These are phyloP conservation scores for Tricholaema leucomelas DNA, from an alignment of 2,113 vertebrate genomes.

Conservation along the genomic window DNA sequence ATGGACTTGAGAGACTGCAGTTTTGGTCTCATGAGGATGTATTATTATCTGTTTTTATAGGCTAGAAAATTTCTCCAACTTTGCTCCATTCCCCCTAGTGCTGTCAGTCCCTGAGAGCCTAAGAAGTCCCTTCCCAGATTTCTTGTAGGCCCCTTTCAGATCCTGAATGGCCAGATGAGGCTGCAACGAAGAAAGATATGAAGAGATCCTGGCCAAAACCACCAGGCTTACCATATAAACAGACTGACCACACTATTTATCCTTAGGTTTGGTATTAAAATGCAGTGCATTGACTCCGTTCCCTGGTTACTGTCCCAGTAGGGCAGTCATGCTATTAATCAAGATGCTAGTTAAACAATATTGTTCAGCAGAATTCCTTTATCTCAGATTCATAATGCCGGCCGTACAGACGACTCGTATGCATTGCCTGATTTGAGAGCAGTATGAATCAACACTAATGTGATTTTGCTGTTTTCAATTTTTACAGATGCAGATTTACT, in stretches of 20 bases:
- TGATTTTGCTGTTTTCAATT: conserved; percentile 53
- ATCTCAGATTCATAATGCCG: neutral
- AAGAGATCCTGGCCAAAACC: conserved; percentile 39
- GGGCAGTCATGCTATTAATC: conserved; percentile 57
- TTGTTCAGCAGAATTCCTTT: conserved; percentile 35
- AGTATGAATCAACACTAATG: conserved; percentile 16
- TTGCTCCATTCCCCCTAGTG: no score
- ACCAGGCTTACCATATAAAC: conserved; percentile 27
- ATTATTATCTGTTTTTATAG: neutral
- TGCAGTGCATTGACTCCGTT: conserved; percentile 40
- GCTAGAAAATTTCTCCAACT: neutral
- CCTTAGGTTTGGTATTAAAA: conserved; percentile 52
- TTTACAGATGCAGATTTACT: conserved; percentile 97
- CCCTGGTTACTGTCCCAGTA: conserved; percentile 49
- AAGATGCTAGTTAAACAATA: conserved; percentile 57
- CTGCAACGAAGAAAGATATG: conserved; percentile 28
- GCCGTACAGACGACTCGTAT: neutral
- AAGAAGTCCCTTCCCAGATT: no score
- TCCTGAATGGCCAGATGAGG: no score
- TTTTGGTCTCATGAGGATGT: neutral
- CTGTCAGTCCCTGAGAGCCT: no score
- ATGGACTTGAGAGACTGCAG: neutral
- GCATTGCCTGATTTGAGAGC: neutral
- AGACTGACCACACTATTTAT: conserved; percentile 33
- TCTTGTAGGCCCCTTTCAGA: no score